Conservation (phyloP, 2,888 invertebrate genomes). For the Drosophila limbata region DNA sequence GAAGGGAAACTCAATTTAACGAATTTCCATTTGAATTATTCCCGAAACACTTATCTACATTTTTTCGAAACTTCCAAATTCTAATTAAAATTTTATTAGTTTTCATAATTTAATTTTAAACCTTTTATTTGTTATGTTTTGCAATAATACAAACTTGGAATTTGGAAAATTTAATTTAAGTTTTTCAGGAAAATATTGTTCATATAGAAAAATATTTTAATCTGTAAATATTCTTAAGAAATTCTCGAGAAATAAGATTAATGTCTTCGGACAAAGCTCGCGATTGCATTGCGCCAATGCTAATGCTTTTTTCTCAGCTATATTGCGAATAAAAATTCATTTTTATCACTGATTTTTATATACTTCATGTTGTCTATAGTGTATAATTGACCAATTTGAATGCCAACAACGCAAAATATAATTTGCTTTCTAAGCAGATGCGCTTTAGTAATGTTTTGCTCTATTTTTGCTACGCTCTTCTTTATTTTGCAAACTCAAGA, state of each 20-base stretch:
- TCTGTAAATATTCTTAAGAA: conserved; percentile 25
- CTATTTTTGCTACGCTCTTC: conserved; percentile 35
- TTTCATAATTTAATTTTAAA: background rate
- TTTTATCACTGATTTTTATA: conserved; percentile 23
- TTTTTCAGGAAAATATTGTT: background rate
- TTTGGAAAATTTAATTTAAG: background rate
- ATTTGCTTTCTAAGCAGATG: conserved; percentile 59
- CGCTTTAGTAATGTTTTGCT: conserved; percentile 54
- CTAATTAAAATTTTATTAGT: background rate
- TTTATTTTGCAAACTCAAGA: conserved; percentile 39
- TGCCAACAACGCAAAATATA: conserved; percentile 76
- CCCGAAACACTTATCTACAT: background rate
- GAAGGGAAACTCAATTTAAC: background rate
- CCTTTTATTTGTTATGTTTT: background rate
- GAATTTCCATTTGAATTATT: background rate
- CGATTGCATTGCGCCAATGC: conserved; percentile 15
- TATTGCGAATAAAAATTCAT: conserved; percentile 23
- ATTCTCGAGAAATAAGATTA: conserved; percentile 1
- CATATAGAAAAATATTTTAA: background rate
- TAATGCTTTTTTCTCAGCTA: conserved; percentile 26
- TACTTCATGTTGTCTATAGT: conserved; percentile 26
- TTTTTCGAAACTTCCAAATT: background rate
- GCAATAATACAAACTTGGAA: too few relatives aligned
- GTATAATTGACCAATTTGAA: conserved; percentile 37
- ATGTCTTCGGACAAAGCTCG: conserved; percentile 5